Base-by-base conservation (phyloP, 2,888 invertebrate genomes). In the Caenorhabditis uteleia region DNA sequence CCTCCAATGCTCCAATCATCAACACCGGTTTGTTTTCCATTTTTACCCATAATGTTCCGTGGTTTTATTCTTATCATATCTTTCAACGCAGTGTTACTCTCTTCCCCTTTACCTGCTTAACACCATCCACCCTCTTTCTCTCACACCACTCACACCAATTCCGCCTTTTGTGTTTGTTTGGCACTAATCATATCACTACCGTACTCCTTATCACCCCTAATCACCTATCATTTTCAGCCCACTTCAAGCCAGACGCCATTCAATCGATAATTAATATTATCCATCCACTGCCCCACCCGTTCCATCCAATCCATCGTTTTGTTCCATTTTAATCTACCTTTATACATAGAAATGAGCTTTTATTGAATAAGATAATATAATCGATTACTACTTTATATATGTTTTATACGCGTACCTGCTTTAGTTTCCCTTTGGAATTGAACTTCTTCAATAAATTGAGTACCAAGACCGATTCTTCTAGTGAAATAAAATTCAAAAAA, bases 201-300 rank as follows among this genome's bases (percentile, higher is more conserved):
- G 54, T 47, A 43, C 27, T 6, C 16, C 27, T 20, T 40, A 33
- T 46, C 40, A 56, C 56, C 36, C 49, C n/a, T n/a, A n/a, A n/a
- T n/a, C n/a, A n/a, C n/a, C n/a, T n/a, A n/a, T 29, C 38, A 10
- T 46, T 69, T 70, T 60, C 67, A 70, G 70, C 51, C 70, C 70
- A 25, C 59, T 70, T 33, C 62, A 62, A 60, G 70, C 70, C 23
- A 54, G 70, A 49, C 70, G 70, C 31, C 70, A 70, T 47, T 70
- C 70, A 12, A 62, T 70, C 48, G 70, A 70, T 31, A 70, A 69
- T 36, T 69, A 44, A 43, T 16, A 40, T 12, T 44, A 43, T 33
- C 27, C 20, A 38, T 38, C n/a, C n/a, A n/a, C n/a, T n/a, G n/a
- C n/a, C n/a, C n/a, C n/a, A n/a, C n/a, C n/a, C n/a, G n/a, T n/a